phyloP scores from a whole-genome alignment of 2,113 vertebrate species.

The Solea senegalensis region DNA sequence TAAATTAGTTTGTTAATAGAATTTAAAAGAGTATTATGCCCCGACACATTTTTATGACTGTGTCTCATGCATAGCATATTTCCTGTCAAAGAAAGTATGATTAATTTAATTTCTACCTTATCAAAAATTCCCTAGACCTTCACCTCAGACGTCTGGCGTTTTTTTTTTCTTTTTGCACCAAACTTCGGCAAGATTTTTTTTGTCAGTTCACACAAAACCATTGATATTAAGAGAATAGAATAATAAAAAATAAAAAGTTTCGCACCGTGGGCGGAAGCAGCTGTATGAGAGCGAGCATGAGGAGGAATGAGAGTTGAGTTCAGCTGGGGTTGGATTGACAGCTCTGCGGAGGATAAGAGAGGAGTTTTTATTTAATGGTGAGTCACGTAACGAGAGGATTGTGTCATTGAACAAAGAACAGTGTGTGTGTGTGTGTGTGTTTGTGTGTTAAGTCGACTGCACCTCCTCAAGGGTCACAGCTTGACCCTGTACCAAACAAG shows the following conservation, averaged over 20 bases:
- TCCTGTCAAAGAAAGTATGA: too few relatives aligned
- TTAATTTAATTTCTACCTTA: too few relatives aligned
- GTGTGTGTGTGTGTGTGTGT: neutral
- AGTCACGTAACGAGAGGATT: constrained; percentile 16
- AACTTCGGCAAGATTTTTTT: neutral
- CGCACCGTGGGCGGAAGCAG: constrained; percentile 87
- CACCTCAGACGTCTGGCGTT: neutral
- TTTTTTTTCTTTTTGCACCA: neutral
- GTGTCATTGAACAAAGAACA: constrained; percentile 11
- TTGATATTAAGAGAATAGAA: neutral
- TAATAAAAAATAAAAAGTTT: neutral
- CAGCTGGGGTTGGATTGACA: constrained; percentile 95
- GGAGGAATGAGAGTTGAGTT: constrained; percentile 95
- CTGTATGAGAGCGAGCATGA: constrained; percentile 92
- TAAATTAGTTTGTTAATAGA: too few relatives aligned
- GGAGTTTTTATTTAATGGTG: neutral
- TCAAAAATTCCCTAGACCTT: neutral
- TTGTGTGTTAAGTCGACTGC: neutral
- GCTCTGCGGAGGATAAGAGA: constrained; percentile 81
- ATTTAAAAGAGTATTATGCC: too few relatives aligned
- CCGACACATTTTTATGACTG: too few relatives aligned
- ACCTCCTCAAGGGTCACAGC: neutral
- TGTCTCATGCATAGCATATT: too few relatives aligned
- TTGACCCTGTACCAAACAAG: neutral
- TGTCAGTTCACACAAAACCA: neutral